Percentiles rank a stretch among this genome's conserved stretches.
Conservation (phyloP, 2,113 vertebrate species). For the Tetraodon nigroviridis region DNA sequence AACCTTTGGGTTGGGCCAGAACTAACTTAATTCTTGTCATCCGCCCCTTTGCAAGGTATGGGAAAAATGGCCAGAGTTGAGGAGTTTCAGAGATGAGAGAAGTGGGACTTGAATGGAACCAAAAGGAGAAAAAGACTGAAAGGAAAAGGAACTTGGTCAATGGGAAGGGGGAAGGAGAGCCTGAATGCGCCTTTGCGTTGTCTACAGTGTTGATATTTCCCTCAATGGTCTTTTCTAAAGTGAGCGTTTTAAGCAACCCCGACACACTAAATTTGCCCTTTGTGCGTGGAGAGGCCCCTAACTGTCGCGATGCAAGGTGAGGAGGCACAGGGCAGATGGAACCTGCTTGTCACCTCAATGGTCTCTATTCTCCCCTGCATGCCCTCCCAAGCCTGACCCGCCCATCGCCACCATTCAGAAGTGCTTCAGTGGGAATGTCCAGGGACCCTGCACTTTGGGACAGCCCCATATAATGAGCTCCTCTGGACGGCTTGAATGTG, state of each 20-base stretch:
- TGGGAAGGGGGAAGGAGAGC: constrained; percentile 72
- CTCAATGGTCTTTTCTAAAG: constrained; percentile 79
- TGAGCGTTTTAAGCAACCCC: constrained; percentile 78
- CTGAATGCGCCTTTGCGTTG: constrained; percentile 80
- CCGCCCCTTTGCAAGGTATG: constrained; percentile 82
- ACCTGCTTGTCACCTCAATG: constrained; percentile 92
- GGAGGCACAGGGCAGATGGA: constrained; percentile 90
- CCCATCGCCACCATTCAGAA: constrained; percentile 83
- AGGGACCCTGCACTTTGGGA: constrained; percentile 81
- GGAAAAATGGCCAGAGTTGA: constrained; percentile 76
- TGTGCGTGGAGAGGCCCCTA: constrained; percentile 79
- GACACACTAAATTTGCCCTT: constrained; percentile 81
- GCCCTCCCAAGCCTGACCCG: constrained; percentile 69
- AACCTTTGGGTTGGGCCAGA: constrained; percentile 75
- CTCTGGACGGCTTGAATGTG: constrained; percentile 84
- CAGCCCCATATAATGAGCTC: constrained; percentile 86
- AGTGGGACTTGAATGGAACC: constrained; percentile 71
- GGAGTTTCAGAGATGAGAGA: constrained; percentile 78
- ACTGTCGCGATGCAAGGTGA: constrained; percentile 90
- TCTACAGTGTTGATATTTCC: constrained; percentile 78
- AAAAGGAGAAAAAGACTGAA: constrained; percentile 76
- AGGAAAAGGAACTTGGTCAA: constrained; percentile 78
- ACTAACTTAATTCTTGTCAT: constrained; percentile 81
- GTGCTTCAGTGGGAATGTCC: constrained; percentile 87
- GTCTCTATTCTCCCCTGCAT: constrained; percentile 74